phyloP scores from a whole-genome alignment of 2,888 invertebrate genomes.

The Microctonus brassicae region DNA sequence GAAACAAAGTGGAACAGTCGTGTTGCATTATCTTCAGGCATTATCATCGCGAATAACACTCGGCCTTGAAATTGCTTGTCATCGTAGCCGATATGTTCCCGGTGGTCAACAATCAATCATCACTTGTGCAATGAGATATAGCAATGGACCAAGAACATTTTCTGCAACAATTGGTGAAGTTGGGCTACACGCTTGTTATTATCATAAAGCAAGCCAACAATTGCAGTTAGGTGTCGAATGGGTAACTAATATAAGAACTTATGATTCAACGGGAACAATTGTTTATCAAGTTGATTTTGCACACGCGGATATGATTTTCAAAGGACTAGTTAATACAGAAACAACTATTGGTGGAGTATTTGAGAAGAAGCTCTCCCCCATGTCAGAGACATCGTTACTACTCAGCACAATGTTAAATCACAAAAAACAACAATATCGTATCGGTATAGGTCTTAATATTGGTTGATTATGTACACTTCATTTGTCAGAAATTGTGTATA shows the following conservation, averaged over 20 bases:
- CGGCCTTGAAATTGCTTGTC: conserved; percentile 61
- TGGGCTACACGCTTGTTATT: conserved; percentile 74
- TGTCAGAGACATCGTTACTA: conserved; percentile 75
- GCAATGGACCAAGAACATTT: conserved; percentile 76
- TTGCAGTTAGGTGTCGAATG: conserved; percentile 78
- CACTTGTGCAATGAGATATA: conserved; percentile 67
- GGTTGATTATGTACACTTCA: conserved; percentile 37
- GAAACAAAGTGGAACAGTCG: conserved; percentile 57
- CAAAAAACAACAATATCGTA: conserved; percentile 73
- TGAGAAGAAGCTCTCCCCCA: conserved; percentile 76
- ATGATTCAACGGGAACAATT: conserved; percentile 75
- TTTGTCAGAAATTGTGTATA: not conserved
- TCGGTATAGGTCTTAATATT: conserved; percentile 77
- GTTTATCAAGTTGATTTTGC: conserved; percentile 77
- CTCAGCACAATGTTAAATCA: conserved; percentile 77
- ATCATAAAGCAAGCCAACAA: conserved; percentile 75
- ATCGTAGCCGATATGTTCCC: conserved; percentile 51
- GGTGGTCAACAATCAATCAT: conserved; percentile 55
- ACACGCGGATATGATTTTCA: conserved; percentile 74
- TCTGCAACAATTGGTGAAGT: conserved; percentile 75
- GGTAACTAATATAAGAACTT: conserved; percentile 74
- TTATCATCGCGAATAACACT: conserved; percentile 63
- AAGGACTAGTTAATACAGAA: conserved; percentile 74
- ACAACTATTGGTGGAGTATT: conserved; percentile 75
- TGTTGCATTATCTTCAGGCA: conserved; percentile 62